Evolutionary conservation across 53 echinoderm and acorn worm genomes (phyloP), one percentile per base, ranked within the genome.

Genomic region (Arbacia lixula): DNA sequence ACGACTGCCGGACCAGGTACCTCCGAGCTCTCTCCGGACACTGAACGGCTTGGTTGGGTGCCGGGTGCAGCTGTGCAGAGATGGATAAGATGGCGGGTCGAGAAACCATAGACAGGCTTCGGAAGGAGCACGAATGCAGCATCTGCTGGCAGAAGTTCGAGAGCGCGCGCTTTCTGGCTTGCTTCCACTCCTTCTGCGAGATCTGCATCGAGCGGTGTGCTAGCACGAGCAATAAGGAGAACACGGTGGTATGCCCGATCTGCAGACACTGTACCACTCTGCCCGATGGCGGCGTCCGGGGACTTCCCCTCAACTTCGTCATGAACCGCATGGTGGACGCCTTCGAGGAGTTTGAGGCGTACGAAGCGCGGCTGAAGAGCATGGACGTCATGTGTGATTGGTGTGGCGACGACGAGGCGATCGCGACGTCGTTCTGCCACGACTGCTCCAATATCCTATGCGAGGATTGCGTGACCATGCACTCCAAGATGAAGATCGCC

Each of bases 81-180:
- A 66, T 66, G 66, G 20, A 66, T 3, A 66, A 66, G 17, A 40
- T 78, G 79, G 40, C 79, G 9, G 79, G 79, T 14, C 60, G 60
- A 16, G 79, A 78, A 4, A 78, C 79, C 12, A 78, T 78, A 25
- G 79, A 78, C 20, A 36, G 79, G 11, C 79, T 78, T 25, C 58
- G 79, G 12, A 57, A 78, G 60, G 79, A 78, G 29, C 79, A 78
- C 22, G 79, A 78, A 30, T 78, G 79, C 60, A 78, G 79, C 60
- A 78, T 78, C 17, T 78, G 79, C 42, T 78, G 79, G 79, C 79
- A 78, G 79, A 78, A 78, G 60, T 78, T 78, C 60, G 79, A 78
- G 41, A 78, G 79, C 41, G 79, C 79, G 40, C 16, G 79, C 16
- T 78, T 78, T 40, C 79, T 78, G 0, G 79, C 79, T 12, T 78